These are phyloP conservation scores for Scaptomyza montana DNA, from an alignment of 1,140 invertebrate species.

Conservation along the genomic window DNA sequence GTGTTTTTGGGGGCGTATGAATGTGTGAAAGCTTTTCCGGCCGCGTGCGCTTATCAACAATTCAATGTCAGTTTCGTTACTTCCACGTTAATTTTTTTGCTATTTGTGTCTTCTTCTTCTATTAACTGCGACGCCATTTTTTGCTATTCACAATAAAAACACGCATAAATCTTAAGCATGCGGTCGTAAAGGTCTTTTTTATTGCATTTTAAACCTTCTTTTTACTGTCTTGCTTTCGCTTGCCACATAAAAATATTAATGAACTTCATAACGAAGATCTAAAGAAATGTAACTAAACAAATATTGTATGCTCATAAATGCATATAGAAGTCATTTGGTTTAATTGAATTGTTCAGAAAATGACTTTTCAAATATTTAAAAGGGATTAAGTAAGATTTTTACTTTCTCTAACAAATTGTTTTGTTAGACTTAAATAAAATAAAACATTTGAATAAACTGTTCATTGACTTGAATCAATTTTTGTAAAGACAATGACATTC, in stretches of 20 bases:
- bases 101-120: no score
- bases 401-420: no score
- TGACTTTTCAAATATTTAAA: background rate
- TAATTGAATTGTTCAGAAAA: background rate
- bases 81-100: no score
- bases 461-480: background rate
- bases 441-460: no score
- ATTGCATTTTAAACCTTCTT: constrained; percentile 1
- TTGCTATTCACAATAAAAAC: constrained; percentile 32
- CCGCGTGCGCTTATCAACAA: constrained; percentile 62
- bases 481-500: background rate
- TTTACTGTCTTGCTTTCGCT: constrained; percentile 13
- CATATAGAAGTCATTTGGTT: background rate
- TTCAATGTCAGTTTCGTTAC: constrained; percentile 83
- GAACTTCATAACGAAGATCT: constrained; percentile 11
- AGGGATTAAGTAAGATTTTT: no score
- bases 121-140: constrained; percentile 62
- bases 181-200: constrained; percentile 54
- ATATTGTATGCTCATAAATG: background rate
- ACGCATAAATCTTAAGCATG: constrained; percentile 27
- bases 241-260: constrained; percentile 41
- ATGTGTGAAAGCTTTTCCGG: constrained; percentile 47
- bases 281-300: background rate
- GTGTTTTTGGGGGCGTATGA: constrained; percentile 22
- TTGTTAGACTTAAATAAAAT: no score